phyloP scores from a whole-genome alignment of 2,113 vertebrate genomes.

The Acanthochromis polyacanthus region DNA sequence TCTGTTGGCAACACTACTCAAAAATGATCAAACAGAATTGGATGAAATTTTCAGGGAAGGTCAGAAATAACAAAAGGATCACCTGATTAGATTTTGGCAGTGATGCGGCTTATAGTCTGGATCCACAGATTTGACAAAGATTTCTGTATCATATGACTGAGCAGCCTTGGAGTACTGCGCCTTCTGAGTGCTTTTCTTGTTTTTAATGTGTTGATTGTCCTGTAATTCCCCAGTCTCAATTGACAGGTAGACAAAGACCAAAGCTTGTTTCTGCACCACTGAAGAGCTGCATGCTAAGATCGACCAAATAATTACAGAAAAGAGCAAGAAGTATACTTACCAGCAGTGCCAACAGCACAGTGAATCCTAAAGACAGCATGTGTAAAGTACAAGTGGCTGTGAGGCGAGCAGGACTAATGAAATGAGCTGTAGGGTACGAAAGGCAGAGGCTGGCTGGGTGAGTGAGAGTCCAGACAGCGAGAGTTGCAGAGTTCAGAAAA shows the following conservation, averaged over 20 bases:
- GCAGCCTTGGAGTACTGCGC: no score
- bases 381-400: conserved; percentile 12
- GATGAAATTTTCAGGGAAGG: no score
- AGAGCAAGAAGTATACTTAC: conserved; percentile 7
- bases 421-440: conserved; percentile 61
- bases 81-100: no score
- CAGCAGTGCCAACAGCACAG: conserved; percentile 14
- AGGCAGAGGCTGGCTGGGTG: conserved; percentile 41
- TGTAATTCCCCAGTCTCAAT: background rate
- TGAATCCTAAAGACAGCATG: conserved; percentile 36
- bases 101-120: no score
- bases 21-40: no score
- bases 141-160: no score
- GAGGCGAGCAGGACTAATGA: conserved; percentile 59
- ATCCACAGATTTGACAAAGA: no score
- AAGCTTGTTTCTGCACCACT: background rate
- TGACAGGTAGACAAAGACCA: background rate
- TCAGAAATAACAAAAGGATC: no score
- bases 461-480: conserved; percentile 62
- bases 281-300: background rate
- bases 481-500: conserved; percentile 64
- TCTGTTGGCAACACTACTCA: no score
- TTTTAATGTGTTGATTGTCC: background rate
- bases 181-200: no score
- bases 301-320: background rate